Evolutionary conservation across 37 sponge, comb jelly and placozoan genomes (phyloP).

Genomic region (Dysidea cf. avara): DNA sequence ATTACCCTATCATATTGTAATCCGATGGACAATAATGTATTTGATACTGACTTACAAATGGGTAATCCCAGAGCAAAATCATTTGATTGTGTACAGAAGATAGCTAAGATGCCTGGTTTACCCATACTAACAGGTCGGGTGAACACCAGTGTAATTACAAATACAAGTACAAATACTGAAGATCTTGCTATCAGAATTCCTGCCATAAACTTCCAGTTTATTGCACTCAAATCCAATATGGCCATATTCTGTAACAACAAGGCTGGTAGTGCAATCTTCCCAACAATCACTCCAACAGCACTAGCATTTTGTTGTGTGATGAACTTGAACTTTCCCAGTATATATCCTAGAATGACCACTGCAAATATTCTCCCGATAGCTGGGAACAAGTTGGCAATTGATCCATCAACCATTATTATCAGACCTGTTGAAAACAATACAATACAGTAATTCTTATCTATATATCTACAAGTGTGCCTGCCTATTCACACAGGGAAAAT

Average conservation of each 20-base stretch:
- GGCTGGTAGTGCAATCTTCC: conserved; percentile 63
- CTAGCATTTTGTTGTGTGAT: conserved; percentile 42
- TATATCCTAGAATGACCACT: conserved; percentile 60
- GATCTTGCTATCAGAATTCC: conserved; percentile 61
- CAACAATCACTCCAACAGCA: conserved; percentile 43
- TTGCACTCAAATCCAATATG: conserved; percentile 33
- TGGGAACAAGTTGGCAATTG: too few species aligned
- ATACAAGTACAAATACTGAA: conserved; percentile 44
- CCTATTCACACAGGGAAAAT: too few species aligned
- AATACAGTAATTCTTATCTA: too few species aligned
- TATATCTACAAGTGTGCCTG: too few species aligned
- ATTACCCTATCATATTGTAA: too few species aligned
- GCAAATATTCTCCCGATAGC: conserved; percentile 69
- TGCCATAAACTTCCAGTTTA: conserved; percentile 64
- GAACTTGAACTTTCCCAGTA: conserved; percentile 62
- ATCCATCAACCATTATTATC: too few species aligned
- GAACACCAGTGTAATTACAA: conserved; percentile 21
- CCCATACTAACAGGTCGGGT: conserved; percentile 42
- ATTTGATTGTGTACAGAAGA: conserved; percentile 69
- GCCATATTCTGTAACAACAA: conserved; percentile 61
- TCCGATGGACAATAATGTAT: too few species aligned
- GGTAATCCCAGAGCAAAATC: conserved; percentile 80
- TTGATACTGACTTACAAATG: conserved; percentile 65
- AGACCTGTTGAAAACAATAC: too few species aligned
- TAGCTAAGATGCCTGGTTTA: conserved; percentile 57